Base-by-base conservation (phyloP, 2,797 vertebrate genomes). In the Lemur catta region DNA sequence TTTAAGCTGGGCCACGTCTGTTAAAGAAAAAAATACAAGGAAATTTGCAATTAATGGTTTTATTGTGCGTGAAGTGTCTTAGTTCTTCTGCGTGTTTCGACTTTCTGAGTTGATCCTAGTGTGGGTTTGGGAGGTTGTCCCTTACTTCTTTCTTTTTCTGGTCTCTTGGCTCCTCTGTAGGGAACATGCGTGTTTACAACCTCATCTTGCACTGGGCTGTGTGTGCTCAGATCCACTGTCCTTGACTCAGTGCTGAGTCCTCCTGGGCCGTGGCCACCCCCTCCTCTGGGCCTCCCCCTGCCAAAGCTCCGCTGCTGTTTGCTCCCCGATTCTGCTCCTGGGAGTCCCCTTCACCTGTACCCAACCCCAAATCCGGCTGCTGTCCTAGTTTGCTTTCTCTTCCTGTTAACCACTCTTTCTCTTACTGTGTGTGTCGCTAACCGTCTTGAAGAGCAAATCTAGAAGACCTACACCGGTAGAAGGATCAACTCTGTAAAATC, bases 41-140 rank as follows among this genome's bases (percentile, higher is more conserved):
- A 18, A 61, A 87, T 59, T 59, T 84, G 75, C 46, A 95, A 79
- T 65, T 61, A 89, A 86, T 87, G 30, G 59, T 72, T 96, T 95
- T 43, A 12, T 35, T 94, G 61, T 78, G 20, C 89, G 33, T 46
- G 65, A 86, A 90, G 30, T 57, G n/a, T 35, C 35, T 85, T 72
- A 63, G 20, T 46, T 55, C 43, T 61, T 74, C 24, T 88, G 61
- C 78, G 59, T 52, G 63, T 89, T 87, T 78, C 69, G 35, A 57
- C 59, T 89, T 93, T 95, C 38, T 59, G 35, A 89, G 75, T 92
- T 84, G 85, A 82, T 61, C 35, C 11, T 43, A 30, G 6, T 46
- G 33, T 67, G 67, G 18, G 87, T 79, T 93, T 57, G 48, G 41
- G 67, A 88, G 48, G 28, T 52, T 46, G 11, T 52, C 41, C 35